These are phyloP conservation scores for Drosophila nr. perissopoda DNA, from an alignment of 2,888 invertebrate species.

Conservation along the genomic window DNA sequence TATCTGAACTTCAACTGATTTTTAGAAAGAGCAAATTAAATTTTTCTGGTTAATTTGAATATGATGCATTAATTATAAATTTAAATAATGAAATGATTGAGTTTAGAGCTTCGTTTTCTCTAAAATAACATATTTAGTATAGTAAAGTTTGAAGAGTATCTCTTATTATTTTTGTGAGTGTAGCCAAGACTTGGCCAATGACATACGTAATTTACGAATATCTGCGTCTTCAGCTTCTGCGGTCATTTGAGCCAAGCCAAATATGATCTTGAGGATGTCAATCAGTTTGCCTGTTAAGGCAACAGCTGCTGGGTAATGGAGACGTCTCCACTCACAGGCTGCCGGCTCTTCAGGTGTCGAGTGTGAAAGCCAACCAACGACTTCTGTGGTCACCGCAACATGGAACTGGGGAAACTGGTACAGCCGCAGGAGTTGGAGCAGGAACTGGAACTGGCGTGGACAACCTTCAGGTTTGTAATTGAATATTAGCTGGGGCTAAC, in stretches of 20 bases:
- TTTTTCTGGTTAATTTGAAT: not conserved
- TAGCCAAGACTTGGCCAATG: not conserved
- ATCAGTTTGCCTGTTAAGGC: constrained; percentile 20
- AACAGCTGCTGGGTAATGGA: constrained; percentile 51
- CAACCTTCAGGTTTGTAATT: constrained; percentile 52
- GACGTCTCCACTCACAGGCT: constrained; percentile 14
- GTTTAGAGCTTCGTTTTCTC: fast-evolving
- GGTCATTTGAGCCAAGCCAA: constrained; percentile 41
- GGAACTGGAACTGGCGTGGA: constrained; percentile 13
- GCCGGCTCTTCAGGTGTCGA: constrained; percentile 18
- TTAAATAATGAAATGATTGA: not conserved
- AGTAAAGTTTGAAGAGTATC: too few species aligned
- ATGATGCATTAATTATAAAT: not conserved
- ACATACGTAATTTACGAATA: not conserved
- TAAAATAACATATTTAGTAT: not conserved
- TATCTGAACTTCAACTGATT: not conserved
- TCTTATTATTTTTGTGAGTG: not conserved
- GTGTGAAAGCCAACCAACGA: constrained; percentile 42
- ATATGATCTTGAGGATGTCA: constrained; percentile 30
- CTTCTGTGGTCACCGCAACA: constrained; percentile 48
- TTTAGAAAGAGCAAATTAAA: not conserved
- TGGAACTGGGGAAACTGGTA: not conserved
- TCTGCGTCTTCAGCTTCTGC: constrained; percentile 30
- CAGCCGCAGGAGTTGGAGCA: not conserved
- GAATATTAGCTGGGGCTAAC: constrained; percentile 61